phyloP scores from a whole-genome alignment of 2,113 vertebrate genomes.

The Megaceryle maxima region DNA sequence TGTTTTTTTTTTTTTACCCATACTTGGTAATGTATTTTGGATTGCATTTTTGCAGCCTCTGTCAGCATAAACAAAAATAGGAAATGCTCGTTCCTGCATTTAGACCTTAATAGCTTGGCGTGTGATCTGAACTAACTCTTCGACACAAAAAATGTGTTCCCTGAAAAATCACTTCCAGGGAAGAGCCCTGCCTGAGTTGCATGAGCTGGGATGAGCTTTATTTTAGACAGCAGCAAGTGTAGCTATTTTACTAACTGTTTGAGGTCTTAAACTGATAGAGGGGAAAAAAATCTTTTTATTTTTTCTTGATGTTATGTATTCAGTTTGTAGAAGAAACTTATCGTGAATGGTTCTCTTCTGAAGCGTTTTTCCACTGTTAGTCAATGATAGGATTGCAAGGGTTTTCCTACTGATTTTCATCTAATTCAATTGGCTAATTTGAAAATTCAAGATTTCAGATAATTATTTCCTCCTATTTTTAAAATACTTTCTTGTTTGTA shows the following conservation, averaged over 20 bases:
- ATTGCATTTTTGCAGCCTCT: constrained; percentile 11
- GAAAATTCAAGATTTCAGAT: background rate
- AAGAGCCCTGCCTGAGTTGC: background rate
- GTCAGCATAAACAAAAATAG: constrained; percentile 49
- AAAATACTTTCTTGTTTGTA: background rate
- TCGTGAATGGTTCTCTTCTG: background rate
- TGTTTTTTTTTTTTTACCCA: background rate
- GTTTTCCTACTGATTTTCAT: background rate
- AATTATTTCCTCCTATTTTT: background rate
- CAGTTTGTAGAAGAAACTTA: background rate
- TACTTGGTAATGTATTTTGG: constrained; percentile 55
- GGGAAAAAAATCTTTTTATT: background rate
- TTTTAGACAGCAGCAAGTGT: constrained; percentile 7
- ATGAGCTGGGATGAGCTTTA: background rate
- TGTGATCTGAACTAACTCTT: constrained; percentile 19
- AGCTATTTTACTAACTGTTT: background rate
- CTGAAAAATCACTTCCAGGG: constrained; percentile 35
- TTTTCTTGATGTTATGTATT: background rate
- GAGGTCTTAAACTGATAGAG: background rate
- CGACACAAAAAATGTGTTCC: constrained; percentile 32
- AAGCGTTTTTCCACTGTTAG: background rate
- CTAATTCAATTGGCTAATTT: background rate
- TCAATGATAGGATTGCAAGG: background rate
- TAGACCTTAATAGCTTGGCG: background rate
- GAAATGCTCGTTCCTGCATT: constrained; percentile 13